Evolutionary conservation across 2,888 invertebrate species (phyloP).

Genomic region (Eutolmus rufibarbis): DNA sequence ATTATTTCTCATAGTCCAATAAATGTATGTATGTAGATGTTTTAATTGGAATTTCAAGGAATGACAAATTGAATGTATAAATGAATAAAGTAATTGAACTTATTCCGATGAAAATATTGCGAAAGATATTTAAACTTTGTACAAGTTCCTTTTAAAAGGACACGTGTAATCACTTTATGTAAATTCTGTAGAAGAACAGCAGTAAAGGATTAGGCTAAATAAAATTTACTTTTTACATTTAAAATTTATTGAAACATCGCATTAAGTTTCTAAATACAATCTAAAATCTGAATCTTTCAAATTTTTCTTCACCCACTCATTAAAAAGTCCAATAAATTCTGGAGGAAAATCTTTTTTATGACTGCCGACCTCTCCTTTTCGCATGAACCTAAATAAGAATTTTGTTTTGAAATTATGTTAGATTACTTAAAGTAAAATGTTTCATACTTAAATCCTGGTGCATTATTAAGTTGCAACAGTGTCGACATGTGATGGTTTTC

Average conservation of each 20-base stretch:
- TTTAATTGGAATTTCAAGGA: neutral
- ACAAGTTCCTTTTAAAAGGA: neutral
- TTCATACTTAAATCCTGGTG: neutral
- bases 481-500: slow-evolving; percentile 51
- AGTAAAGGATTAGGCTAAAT: neutral
- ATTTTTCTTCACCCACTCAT: slow-evolving; percentile 3
- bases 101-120: neutral
- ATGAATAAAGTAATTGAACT: neutral
- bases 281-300: neutral
- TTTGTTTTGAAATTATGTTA: neutral
- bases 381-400: slow-evolving; percentile 35
- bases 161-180: neutral
- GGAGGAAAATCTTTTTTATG: slow-evolving; percentile 21
- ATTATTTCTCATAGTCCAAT: too few relatives aligned
- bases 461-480: slow-evolving; percentile 47
- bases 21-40: too few relatives aligned
- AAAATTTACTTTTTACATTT: neutral
- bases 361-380: slow-evolving; percentile 4
- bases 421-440: neutral
- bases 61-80: neutral
- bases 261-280: neutral
- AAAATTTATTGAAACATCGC: neutral
- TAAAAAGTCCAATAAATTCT: neutral
- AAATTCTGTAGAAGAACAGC: neutral
- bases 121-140: neutral